phyloP scores from a whole-genome alignment of 2,113 vertebrate species.

The Hippocampus zosterae region DNA sequence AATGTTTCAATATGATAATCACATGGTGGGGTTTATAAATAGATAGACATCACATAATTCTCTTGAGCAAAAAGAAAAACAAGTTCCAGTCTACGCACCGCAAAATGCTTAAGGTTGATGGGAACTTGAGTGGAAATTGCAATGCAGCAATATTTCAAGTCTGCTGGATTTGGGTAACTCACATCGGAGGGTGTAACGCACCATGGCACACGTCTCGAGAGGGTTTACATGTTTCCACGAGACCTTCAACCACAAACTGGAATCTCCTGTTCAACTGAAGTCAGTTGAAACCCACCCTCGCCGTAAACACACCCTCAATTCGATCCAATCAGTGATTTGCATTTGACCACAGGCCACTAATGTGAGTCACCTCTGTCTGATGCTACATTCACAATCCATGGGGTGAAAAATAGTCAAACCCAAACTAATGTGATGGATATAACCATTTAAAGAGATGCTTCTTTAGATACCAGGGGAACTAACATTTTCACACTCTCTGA shows the following conservation, averaged over 20 bases:
- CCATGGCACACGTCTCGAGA: slow-evolving; percentile 47
- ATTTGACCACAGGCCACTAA: slow-evolving; percentile 58
- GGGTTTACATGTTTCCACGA: slow-evolving; percentile 42
- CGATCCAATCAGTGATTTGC: slow-evolving; percentile 65
- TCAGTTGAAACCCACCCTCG: slow-evolving; percentile 67
- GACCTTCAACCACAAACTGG: slow-evolving; percentile 54
- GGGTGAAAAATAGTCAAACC: slow-evolving; percentile 26
- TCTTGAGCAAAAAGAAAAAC: slow-evolving; percentile 7
- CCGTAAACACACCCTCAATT: slow-evolving; percentile 71
- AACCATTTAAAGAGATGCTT: slow-evolving; percentile 1
- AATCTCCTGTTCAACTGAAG: slow-evolving; percentile 66
- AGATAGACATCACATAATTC: slow-evolving; percentile 13
- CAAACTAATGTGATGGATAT: neutral
- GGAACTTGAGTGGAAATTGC: slow-evolving; percentile 44
- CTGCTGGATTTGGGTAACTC: slow-evolving; percentile 33
- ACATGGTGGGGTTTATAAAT: slow-evolving; percentile 9
- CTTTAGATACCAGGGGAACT: neutral
- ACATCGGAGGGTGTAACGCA: slow-evolving; percentile 23
- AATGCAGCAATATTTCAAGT: slow-evolving; percentile 47
- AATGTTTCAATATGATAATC: neutral
- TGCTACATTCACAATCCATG: slow-evolving; percentile 46
- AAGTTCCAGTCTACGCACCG: slow-evolving; percentile 34
- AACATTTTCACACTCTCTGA: neutral
- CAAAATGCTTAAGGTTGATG: slow-evolving; percentile 30
- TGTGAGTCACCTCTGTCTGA: slow-evolving; percentile 56